Percentiles rank a stretch among this genome's conserved stretches.
These are phyloP conservation scores for Pseudochromis fuscus DNA, from an alignment of 2,797 vertebrate genomes.

Conservation along the genomic window DNA sequence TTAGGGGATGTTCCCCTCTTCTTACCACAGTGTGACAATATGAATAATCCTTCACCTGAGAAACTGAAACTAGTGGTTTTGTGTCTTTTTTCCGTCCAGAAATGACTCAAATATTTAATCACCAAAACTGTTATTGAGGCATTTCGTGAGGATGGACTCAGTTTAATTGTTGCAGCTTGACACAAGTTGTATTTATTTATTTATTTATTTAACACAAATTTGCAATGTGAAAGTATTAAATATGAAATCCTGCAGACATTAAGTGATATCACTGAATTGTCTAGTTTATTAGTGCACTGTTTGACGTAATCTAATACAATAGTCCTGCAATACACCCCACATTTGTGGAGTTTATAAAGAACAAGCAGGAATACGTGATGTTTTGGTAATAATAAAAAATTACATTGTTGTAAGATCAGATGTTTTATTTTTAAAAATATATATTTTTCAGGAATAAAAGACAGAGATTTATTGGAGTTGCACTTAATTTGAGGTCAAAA, in stretches of 20 bases:
- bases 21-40: neutral
- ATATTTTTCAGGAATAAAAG: neutral
- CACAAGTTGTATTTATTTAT: too few relatives aligned
- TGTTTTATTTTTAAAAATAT: too few relatives aligned
- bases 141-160: neutral
- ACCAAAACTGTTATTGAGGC: neutral
- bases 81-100: too few relatives aligned
- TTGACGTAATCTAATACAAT: neutral
- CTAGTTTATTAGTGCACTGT: neutral
- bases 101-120: too few relatives aligned
- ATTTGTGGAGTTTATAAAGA: neutral
- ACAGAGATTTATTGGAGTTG: neutral
- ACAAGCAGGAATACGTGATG: too few relatives aligned
- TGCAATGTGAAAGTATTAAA: neutral
- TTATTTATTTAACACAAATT: neutral
- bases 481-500: neutral
- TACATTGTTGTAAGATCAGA: too few relatives aligned
- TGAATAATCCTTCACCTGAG: neutral
- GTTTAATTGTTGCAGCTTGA: neutral
- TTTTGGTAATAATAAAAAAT: too few relatives aligned
- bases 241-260: neutral
- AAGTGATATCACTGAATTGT: too few relatives aligned
- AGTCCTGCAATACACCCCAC: neutral
- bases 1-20: slow-evolving; percentile 1
- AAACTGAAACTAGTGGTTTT: neutral